Evolutionary conservation across 2,888 invertebrate species (phyloP).

Genomic region (Chymomyza procnemis): DNA sequence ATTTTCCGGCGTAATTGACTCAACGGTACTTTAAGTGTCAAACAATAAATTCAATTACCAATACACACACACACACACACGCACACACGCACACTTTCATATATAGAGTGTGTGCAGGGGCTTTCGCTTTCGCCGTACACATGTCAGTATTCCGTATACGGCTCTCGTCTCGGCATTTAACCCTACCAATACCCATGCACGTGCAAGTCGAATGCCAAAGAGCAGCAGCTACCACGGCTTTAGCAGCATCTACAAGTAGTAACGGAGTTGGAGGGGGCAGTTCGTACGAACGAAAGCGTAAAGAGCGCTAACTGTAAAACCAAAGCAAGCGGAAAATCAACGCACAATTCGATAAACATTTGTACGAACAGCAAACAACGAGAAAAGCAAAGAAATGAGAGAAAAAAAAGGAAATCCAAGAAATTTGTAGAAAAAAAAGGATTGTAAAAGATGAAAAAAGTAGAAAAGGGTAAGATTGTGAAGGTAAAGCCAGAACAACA

Average conservation of each 20-base stretch:
- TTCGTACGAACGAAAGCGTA: constrained; percentile 10
- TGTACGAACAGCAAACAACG: constrained; percentile 50
- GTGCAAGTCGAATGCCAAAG: constrained; percentile 27
- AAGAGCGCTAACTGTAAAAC: constrained; percentile 31
- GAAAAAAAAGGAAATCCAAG: constrained; percentile 7
- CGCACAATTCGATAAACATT: constrained; percentile 68
- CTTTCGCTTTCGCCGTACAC: background rate
- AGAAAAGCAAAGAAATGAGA: constrained; percentile 2
- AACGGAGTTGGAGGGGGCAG: constrained; percentile 41
- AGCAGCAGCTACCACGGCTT: background rate
- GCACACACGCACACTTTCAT: constrained; percentile 48
- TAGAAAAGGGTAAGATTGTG: constrained; percentile 9
- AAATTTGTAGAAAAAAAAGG: constrained; percentile 37
- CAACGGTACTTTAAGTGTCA: constrained; percentile 76
- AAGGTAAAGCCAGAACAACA: background rate
- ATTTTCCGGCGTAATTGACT: constrained; percentile 75
- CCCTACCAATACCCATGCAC: constrained; percentile 65
- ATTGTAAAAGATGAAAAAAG: background rate
- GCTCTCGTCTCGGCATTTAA: constrained; percentile 50
- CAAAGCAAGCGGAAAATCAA: constrained; percentile 72
- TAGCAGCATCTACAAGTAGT: background rate
- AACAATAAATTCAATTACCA: constrained; percentile 76
- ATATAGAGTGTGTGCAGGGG: background rate
- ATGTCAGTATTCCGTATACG: constrained; percentile 18
- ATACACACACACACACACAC: constrained; percentile 46